A percentile compares a stretch with the other conserved stretches of the same genome.
Evolutionary conservation across 2,113 vertebrate species (phyloP).

Genomic region (Tichodroma muraria): DNA sequence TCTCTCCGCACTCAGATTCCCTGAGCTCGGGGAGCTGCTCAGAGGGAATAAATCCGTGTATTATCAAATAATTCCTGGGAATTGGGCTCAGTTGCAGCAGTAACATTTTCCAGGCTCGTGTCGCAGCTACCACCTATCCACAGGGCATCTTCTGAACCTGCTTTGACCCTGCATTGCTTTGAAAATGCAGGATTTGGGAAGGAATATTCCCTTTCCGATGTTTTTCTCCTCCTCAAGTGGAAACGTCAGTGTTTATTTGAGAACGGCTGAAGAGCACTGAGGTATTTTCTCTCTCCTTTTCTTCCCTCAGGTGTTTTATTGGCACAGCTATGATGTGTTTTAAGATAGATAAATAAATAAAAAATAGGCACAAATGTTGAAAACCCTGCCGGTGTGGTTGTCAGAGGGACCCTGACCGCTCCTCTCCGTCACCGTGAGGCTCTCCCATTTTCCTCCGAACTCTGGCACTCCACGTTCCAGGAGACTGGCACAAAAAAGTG

Average conservation of each 20-base stretch:
- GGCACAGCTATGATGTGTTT: neutral
- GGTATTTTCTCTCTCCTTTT: neutral
- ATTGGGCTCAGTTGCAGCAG: neutral
- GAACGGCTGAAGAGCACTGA: neutral
- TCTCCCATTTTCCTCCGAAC: neutral
- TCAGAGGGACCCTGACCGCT: neutral
- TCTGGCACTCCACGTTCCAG: neutral
- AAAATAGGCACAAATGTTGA: neutral
- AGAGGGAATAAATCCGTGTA: neutral
- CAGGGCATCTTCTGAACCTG: neutral
- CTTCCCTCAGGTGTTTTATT: neutral
- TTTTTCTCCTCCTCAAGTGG: neutral
- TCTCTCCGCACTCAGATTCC: neutral
- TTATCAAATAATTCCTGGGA: neutral
- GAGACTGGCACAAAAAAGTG: slow-evolving; percentile 1
- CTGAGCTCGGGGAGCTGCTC: neutral
- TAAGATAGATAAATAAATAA: too few relatives aligned
- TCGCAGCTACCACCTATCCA: neutral
- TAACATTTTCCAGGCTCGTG: neutral
- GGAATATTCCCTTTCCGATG: neutral
- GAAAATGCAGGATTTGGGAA: neutral
- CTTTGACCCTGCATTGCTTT: neutral
- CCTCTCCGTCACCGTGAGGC: neutral
- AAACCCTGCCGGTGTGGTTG: neutral
- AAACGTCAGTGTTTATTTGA: neutral